Evolutionary conservation across 2,888 invertebrate genomes (phyloP), one percentile per base, ranked within the genome.

Genomic region (Cataglyphis livida): DNA sequence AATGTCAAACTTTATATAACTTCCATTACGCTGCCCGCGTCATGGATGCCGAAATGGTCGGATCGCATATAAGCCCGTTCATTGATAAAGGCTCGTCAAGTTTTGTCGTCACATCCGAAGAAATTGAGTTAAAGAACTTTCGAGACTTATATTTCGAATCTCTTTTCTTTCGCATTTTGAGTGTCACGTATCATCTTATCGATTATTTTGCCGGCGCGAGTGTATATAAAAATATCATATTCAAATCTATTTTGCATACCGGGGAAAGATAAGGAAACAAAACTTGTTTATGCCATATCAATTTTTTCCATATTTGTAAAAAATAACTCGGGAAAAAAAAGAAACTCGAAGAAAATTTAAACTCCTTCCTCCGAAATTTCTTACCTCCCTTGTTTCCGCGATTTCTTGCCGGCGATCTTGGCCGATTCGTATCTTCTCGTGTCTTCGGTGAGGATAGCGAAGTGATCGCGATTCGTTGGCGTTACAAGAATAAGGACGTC

Each of bases 401-500:
- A n/a, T 25, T 18, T 51, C 12, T 73, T 38, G n/a, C 51, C 12
- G 21, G 38, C 25, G 35, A 44, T 35, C 12, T 38, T 15, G 10
- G 35, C 6, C 12, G 25, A 10, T 25, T 12, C 25, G 6, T 32
- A 32, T n/a, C n/a, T 35, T 18, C 21, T 1, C 35, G 9, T 10
- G 6, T 15, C 0, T 28, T 28, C 1, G n/a, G n/a, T 25, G 25
- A 18, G 2, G 6, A 10, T 5, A 6, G 0, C 28, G 5, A 25
- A 25, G 12, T 41, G 3, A n/a, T 75, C 18, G 18, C 48, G 35
- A n/a, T 15, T 64, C 35, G 15, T 35, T 32, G 35, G 18, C 15
- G 12, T 10, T 10, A 21, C 28, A 9, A 2, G 68, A 59, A 68
- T 59, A 78, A 78, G 59, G 44, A 59, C 59, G 28, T 41, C 54